Conservation (phyloP, 2,797 vertebrate species). For the Caiman crocodilus region DNA sequence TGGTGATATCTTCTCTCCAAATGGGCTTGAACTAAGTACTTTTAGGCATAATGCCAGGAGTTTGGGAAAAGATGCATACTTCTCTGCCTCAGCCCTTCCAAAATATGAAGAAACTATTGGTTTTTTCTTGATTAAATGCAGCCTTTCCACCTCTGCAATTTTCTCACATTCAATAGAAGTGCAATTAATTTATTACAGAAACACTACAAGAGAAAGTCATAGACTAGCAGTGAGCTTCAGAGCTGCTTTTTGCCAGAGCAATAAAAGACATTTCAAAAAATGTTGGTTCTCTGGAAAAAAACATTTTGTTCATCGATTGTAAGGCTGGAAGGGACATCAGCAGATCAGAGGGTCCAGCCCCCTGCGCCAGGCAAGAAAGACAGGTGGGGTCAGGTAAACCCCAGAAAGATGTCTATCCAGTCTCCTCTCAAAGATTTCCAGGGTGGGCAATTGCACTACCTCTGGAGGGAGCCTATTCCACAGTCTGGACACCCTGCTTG, state of each 20-base stretch:
- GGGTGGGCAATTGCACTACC: too few species aligned
- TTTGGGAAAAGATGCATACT: not conserved
- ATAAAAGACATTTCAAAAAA: not conserved
- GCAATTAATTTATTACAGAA: not conserved
- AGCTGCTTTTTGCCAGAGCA: not conserved
- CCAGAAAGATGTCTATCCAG: too few species aligned
- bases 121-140: not conserved
- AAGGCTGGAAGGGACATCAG: too few species aligned
- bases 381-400: too few species aligned
- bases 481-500: too few species aligned
- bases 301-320: not conserved
- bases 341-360: too few species aligned
- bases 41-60: not conserved
- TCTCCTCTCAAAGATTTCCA: too few species aligned
- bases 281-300: not conserved
- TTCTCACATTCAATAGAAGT: not conserved
- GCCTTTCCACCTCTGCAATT: not conserved
- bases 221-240: not conserved
- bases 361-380: too few species aligned
- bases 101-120: fast-evolving
- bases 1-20: not conserved
- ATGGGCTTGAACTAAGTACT: not conserved
- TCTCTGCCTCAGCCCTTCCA: not conserved
- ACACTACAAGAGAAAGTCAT: not conserved
- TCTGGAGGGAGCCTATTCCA: too few species aligned